Base-by-base conservation (phyloP, 2,113 vertebrate genomes). In the Corythoichthys haematopterus region DNA sequence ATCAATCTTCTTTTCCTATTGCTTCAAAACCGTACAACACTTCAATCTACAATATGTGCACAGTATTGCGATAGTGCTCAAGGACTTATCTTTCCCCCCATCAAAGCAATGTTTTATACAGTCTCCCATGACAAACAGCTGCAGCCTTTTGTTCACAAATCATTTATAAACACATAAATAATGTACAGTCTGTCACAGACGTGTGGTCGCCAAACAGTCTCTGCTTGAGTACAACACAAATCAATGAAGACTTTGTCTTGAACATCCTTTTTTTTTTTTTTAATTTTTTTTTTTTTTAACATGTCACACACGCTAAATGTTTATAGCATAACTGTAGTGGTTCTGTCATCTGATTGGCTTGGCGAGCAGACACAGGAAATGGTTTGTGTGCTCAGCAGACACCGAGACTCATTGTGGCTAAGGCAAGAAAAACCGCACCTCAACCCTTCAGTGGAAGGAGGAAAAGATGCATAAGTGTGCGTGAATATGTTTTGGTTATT, bases 321-420 rank as follows among this genome's bases (percentile, higher is more conserved):
- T 73, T 64, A 56, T 77, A 68, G 72, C 12, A 65, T 61, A 66
- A 72, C 61, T 10, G 55, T 71, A 75, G 69, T 65, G 74, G 69
- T 73, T 84, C 77, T 70, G 78, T 78, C 66, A 50, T 81, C 62
- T 73, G 78, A 87, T 84, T 88, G 82, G 80, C 70, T 82, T 63
- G 74, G 68, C 73, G 10, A 59, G 72, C 65, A 87, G 78, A 86
- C 79, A 83, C 85, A 88, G 90, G 89, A 91, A 92, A 86, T 83
- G 82, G 86, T 87, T 87, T 84, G 64, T 78, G 76, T 75, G 84
- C 74, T 66, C 77, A 80, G 80, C 85, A 89, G 86, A 88, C 88
- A 83, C 82, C 52, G 76, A 77, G 87, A 75, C 88, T 85, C 83
- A 83, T 68, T 88, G 84, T 61, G 85, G 83, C 81, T 8, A 52